Percentiles rank a stretch among this genome's conserved stretches.
Conservation (phyloP, 2,797 vertebrate genomes). For the Enteromius argenteus region DNA sequence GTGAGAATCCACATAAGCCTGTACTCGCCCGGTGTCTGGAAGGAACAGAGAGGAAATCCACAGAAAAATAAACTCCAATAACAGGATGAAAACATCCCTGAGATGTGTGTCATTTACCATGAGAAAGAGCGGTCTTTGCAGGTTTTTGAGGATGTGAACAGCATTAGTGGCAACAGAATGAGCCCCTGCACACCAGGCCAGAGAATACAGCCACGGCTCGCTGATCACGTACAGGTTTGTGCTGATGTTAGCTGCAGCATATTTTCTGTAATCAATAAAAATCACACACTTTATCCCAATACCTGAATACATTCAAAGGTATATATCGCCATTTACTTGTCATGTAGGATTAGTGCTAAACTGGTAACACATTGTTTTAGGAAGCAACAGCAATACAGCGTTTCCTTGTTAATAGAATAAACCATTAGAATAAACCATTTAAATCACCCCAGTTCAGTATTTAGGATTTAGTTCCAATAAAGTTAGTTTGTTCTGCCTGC, state of each 20-base stretch:
- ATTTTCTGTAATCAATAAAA: conserved; percentile 70
- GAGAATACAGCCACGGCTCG: conserved; percentile 89
- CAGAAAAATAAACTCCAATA: not conserved
- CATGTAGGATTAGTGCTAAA: too few species aligned
- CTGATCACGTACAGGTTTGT: conserved; percentile 88
- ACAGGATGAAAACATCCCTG: not conserved
- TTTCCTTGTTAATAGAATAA: too few species aligned
- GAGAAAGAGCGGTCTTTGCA: conserved; percentile 83
- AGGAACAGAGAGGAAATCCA: not conserved
- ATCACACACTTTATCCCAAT: not conserved
- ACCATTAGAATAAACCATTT: too few species aligned
- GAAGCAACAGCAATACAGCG: too few species aligned
- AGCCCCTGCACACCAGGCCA: conserved; percentile 89
- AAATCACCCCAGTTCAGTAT: too few species aligned
- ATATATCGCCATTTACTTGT: too few species aligned
- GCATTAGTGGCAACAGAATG: conserved; percentile 89
- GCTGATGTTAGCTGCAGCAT: conserved; percentile 84
- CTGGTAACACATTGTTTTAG: too few species aligned
- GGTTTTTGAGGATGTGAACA: conserved; percentile 76
- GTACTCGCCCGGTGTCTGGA: conserved; percentile 84
- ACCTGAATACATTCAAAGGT: too few species aligned
- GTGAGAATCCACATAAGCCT: conserved; percentile 85
- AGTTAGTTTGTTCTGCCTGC: too few species aligned
- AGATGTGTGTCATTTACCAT: conserved; percentile 80
- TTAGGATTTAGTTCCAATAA: too few species aligned